phyloP scores from a whole-genome alignment of 2,888 invertebrate species.

The Callyntrura sp. region DNA sequence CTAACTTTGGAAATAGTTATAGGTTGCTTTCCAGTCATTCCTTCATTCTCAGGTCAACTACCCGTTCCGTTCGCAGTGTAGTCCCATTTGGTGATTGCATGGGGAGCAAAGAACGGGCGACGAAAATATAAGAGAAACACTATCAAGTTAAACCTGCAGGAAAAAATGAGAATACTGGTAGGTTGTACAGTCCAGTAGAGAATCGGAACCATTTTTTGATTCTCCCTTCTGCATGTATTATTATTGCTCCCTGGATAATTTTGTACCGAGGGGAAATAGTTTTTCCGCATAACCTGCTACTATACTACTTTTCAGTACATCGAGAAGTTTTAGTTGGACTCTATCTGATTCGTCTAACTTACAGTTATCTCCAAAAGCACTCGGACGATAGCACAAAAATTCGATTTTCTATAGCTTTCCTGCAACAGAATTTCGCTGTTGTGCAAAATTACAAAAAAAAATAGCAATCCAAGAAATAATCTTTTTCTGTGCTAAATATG shows the following conservation, averaged over 20 bases:
- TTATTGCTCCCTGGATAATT: constrained; percentile 32
- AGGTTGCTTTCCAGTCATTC: neutral
- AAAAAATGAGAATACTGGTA: neutral
- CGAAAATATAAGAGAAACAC: neutral
- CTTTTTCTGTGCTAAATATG: too few relatives aligned
- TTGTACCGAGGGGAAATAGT: constrained; percentile 1
- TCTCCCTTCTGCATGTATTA: constrained; percentile 9
- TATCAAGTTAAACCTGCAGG: constrained; percentile 17
- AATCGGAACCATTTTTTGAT: constrained; percentile 32
- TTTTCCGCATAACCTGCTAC: neutral
- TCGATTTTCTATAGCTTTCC: neutral
- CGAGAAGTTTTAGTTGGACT: neutral
- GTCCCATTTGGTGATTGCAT: neutral
- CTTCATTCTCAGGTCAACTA: constrained; percentile 4
- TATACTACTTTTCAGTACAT: neutral
- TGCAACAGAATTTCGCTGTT: neutral
- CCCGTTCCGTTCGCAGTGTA: neutral
- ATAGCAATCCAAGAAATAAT: neutral
- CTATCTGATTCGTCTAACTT: neutral
- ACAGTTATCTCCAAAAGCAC: neutral
- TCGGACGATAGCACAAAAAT: neutral
- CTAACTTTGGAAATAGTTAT: neutral
- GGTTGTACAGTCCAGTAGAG: constrained; percentile 12
- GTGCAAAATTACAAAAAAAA: neutral
- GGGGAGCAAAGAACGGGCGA: neutral